Evolutionary conservation across 2,797 vertebrate genomes (phyloP).

Genomic region (Carcharodon carcharias): DNA sequence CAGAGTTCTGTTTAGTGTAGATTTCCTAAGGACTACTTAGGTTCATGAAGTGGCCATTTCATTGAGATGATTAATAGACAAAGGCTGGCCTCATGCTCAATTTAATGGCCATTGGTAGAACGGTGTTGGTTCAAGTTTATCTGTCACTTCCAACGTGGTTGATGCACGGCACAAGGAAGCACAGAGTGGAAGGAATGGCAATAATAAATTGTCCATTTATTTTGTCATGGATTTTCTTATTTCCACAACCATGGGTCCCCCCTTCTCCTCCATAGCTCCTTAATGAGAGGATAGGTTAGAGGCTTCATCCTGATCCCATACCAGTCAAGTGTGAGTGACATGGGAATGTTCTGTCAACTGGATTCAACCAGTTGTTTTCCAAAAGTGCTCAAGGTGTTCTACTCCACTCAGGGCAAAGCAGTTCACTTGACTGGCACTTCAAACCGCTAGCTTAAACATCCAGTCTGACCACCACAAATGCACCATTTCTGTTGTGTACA

Average conservation of each 20-base stretch:
- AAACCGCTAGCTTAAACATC: background rate
- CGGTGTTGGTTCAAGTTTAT: background rate
- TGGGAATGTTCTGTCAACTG: background rate
- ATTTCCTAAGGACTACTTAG: background rate
- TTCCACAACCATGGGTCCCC: background rate
- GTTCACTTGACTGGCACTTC: background rate
- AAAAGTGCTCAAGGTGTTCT: background rate
- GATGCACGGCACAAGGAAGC: background rate
- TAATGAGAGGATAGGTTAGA: background rate
- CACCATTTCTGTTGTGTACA: background rate
- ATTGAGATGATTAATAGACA: background rate
- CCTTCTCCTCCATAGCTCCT: background rate
- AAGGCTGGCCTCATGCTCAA: background rate
- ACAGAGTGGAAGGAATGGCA: background rate
- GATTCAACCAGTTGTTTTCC: background rate
- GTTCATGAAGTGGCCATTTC: background rate
- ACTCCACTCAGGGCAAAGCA: background rate
- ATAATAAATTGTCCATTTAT: background rate
- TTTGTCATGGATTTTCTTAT: background rate
- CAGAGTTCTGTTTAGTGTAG: background rate
- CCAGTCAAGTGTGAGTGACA: background rate
- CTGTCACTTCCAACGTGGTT: background rate
- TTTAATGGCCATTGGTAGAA: background rate
- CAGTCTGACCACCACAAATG: background rate
- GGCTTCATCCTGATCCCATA: background rate